Percentiles rank a stretch among this genome's conserved stretches.
phyloP scores from a whole-genome alignment of 2,888 invertebrate species.

The Carabus problematicus region DNA sequence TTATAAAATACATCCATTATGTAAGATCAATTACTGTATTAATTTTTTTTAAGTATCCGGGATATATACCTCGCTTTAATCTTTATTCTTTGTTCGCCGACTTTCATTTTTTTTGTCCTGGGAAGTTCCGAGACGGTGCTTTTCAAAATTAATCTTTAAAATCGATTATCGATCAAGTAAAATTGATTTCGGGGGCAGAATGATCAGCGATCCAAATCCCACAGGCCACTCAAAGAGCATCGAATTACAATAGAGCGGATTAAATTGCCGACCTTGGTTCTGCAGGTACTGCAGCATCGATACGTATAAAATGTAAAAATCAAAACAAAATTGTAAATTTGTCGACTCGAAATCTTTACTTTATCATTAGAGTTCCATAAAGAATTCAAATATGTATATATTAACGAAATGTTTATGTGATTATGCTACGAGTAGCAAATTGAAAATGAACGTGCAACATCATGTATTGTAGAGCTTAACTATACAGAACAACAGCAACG shows the following conservation, averaged over 20 bases:
- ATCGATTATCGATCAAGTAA: conserved; percentile 35
- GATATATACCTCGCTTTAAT: background rate
- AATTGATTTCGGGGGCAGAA: conserved; percentile 23
- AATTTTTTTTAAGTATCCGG: background rate
- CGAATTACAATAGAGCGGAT: conserved; percentile 33
- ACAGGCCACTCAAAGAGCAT: conserved; percentile 15
- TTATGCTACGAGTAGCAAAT: too few relatives aligned
- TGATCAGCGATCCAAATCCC: conserved; percentile 32
- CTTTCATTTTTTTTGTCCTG: conserved; percentile 8
- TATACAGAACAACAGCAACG: too few relatives aligned
- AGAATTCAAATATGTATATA: too few relatives aligned
- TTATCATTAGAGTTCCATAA: background rate
- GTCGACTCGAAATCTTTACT: background rate
- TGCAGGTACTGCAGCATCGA: background rate
- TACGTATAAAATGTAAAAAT: too few relatives aligned
- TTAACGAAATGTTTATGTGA: too few relatives aligned
- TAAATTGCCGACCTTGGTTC: conserved; percentile 36
- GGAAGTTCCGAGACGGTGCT: conserved; percentile 30
- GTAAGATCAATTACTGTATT: too few relatives aligned
- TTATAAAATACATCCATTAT: too few relatives aligned
- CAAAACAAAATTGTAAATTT: background rate
- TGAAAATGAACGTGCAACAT: too few relatives aligned
- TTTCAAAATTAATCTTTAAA: conserved; percentile 31
- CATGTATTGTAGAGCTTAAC: too few relatives aligned
- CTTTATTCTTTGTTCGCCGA: background rate